These are phyloP conservation scores for Hyposmocoma kahamanoa DNA, from an alignment of 1,140 invertebrate genomes.

Conservation along the genomic window DNA sequence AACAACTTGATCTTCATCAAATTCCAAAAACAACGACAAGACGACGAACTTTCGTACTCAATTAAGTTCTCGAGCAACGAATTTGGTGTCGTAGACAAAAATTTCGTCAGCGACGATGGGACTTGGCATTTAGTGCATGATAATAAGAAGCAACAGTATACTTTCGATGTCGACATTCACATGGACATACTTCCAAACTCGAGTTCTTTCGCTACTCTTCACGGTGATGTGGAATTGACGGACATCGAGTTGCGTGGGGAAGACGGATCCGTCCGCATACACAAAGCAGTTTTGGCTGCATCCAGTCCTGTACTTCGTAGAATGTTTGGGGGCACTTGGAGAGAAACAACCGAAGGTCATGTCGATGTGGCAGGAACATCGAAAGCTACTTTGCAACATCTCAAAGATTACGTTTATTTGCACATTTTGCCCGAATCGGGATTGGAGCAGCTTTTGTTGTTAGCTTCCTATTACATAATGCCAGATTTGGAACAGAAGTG, in stretches of 20 bases:
- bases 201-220: slow-evolving; percentile 20
- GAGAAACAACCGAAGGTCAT: slow-evolving; percentile 18
- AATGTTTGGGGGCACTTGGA: slow-evolving; percentile 29
- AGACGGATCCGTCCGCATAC: slow-evolving; percentile 25
- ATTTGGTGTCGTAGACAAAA: slow-evolving; percentile 17
- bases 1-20: slow-evolving; percentile 20
- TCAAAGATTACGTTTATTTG: slow-evolving; percentile 31
- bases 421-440: slow-evolving; percentile 21
- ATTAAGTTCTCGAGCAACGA: slow-evolving; percentile 19
- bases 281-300: slow-evolving; percentile 23
- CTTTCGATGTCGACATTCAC: slow-evolving; percentile 14
- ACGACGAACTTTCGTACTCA: slow-evolving; percentile 22
- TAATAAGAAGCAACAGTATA: slow-evolving; percentile 17
- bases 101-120: slow-evolving; percentile 22
- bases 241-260: slow-evolving; percentile 29
- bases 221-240: slow-evolving; percentile 24
- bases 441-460: slow-evolving; percentile 21
- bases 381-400: slow-evolving; percentile 16
- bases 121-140: slow-evolving; percentile 27
- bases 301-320: slow-evolving; percentile 24
- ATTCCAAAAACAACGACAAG: slow-evolving; percentile 16
- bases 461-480: slow-evolving; percentile 32
- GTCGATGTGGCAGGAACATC: slow-evolving; percentile 24
- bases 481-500: slow-evolving; percentile 25
- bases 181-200: slow-evolving; percentile 18